phyloP scores from a whole-genome alignment of 2,113 vertebrate species.

The Acanthochromis polyacanthus region DNA sequence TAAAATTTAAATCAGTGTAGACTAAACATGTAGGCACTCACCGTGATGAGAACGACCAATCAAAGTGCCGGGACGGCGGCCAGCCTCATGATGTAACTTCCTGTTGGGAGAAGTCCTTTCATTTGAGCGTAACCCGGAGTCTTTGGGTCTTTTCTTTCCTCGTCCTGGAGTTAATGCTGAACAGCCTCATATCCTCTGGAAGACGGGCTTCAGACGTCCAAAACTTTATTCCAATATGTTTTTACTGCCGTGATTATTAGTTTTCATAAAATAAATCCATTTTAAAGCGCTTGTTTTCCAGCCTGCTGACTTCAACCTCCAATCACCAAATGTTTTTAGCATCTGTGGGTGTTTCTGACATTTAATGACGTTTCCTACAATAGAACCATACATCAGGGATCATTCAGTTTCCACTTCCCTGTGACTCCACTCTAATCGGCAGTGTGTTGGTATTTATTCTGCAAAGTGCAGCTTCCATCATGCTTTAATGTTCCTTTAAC shows the following conservation, averaged over 20 bases:
- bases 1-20: conserved; percentile 60
- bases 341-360: no score
- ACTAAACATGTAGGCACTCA: conserved; percentile 64
- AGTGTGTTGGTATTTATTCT: conserved; percentile 27
- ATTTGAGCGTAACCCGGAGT: conserved; percentile 57
- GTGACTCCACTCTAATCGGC: neutral
- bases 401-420: conserved; percentile 54
- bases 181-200: conserved; percentile 69
- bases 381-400: conserved; percentile 41
- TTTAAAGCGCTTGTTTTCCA: conserved; percentile 65
- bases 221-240: conserved; percentile 73
- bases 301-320: conserved; percentile 30
- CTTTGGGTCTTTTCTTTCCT: conserved; percentile 5
- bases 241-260: conserved; percentile 81
- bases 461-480: conserved; percentile 34
- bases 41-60: conserved; percentile 67
- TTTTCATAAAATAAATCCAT: conserved; percentile 82
- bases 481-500: conserved; percentile 22
- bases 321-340: no score
- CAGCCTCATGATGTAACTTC: conserved; percentile 78
- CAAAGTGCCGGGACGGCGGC: conserved; percentile 60
- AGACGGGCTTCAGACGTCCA: conserved; percentile 55
- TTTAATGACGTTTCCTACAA: conserved; percentile 9
- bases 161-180: conserved; percentile 31
- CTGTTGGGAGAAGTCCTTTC: conserved; percentile 58